Base-by-base conservation (phyloP, 1,140 invertebrate species). In the Drosophila simulans region DNA sequence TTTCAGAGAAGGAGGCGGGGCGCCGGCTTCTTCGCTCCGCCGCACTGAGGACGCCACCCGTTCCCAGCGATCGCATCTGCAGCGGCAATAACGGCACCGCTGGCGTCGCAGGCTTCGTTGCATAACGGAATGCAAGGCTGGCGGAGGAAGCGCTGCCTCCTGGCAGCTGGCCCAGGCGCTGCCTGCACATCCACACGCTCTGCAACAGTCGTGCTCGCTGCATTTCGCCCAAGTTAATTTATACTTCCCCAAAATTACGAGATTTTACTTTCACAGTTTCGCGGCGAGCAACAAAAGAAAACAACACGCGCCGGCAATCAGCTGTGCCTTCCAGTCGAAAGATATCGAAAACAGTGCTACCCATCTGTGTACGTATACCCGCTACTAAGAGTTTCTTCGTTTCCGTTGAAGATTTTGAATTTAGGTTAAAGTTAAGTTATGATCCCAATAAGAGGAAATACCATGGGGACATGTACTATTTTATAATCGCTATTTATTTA, bases 131-230 rank as follows among this genome's bases (percentile, higher is more conserved):
- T 4, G 37, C 17, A 7, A 39, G 35, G 59, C 17, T 37, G n/a
- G 13, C 4, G 27, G 17, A 5, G 45, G 35, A 40, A 0, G 22
- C 40, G 7, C 53, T 12, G 15, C 15, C 20, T 45, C 15, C 34
- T 12, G 8, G 68, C 7, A 70, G 17, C 4, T 51, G 58, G 7
- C 11, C 20, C 3, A 75, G 17, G 4, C 52, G 52, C 31, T 31
- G 31, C 37, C 62, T 15, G 17, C 72, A 66, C 43, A 66, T 25
- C 22, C 78, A 66, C 48, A 66, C 37, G 39, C 48, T 66, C 20
- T 54, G 68, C 54, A 76, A 55, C 7, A 80, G n/a, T 11, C 74
- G 56, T 0, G 73, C 46, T 20, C 77, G 77, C 37, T 81, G 69
- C 81, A 85, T 85, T 42, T 40, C 10, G 37, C 10, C 10, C 25